phyloP scores from a whole-genome alignment of 2,113 vertebrate genomes.

The Cyanocitta stelleri region DNA sequence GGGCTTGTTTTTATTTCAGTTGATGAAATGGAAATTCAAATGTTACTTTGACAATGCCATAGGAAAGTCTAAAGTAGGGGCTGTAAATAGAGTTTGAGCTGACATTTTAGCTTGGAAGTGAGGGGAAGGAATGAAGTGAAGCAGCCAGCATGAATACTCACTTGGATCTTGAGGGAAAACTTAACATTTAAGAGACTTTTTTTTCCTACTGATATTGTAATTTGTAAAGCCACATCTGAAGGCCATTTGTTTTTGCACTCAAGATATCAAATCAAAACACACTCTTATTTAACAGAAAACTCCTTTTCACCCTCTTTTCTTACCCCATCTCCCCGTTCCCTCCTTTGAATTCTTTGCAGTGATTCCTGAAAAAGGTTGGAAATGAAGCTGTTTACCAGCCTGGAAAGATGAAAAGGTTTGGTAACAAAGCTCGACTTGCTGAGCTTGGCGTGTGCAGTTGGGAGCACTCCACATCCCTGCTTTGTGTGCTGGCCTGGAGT shows the following conservation, averaged over 20 bases:
- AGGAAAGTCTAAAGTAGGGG: slow-evolving; percentile 39
- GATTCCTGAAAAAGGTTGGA: slow-evolving; percentile 26
- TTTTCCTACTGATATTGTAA: slow-evolving; percentile 30
- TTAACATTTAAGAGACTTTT: slow-evolving; percentile 30
- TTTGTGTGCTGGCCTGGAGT: background rate
- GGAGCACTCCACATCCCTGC: background rate
- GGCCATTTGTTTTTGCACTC: slow-evolving; percentile 58
- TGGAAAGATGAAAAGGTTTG: slow-evolving; percentile 15
- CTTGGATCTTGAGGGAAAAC: slow-evolving; percentile 46
- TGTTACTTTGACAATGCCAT: background rate
- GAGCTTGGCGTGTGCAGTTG: background rate
- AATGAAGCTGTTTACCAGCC: background rate
- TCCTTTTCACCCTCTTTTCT: background rate
- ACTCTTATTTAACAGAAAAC: background rate
- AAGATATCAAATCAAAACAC: slow-evolving; percentile 41
- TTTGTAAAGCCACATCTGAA: slow-evolving; percentile 44
- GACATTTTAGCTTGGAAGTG: slow-evolving; percentile 54
- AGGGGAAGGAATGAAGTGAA: slow-evolving; percentile 37
- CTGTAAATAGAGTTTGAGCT: slow-evolving; percentile 54
- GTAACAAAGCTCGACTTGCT: background rate
- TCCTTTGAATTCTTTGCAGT: background rate
- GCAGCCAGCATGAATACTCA: slow-evolving; percentile 26
- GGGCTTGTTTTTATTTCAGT: background rate
- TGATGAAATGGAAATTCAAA: slow-evolving; percentile 51
- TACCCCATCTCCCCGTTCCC: background rate